Base-by-base conservation (phyloP, 2,888 invertebrate genomes). In the Caenorhabditis plicata region DNA sequence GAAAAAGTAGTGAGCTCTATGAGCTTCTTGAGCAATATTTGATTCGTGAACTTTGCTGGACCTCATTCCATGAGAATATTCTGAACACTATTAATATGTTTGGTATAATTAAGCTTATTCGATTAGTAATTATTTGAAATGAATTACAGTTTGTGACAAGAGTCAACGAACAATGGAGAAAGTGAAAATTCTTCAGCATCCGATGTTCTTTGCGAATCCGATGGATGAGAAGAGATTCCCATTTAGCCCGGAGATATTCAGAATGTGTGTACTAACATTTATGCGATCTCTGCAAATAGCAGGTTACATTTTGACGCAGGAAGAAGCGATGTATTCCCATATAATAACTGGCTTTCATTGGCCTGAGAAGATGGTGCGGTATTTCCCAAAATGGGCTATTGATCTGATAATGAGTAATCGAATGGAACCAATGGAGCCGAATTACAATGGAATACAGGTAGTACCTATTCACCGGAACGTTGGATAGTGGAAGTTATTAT, bases 161-260 rank as follows among this genome's bases (percentile, higher is more conserved):
- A n/a, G n/a, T n/a, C n/a, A n/a, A n/a, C n/a, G n/a, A n/a, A n/a
- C n/a, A n/a, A n/a, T n/a, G n/a, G n/a, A n/a, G n/a, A n/a, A n/a
- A n/a, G n/a, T 31, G 9, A 49, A 60, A 27, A 27, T 25, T 17
- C 8, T 60, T 9, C 8, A 23, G n/a, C 3, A 49, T 38, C 60
- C 60, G 15, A 45, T 31, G 13, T 40, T 41, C 9, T 60, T 60
- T 38, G n/a, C 38, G 4, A n/a, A 13, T 8, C 48, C 52, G 13
- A 33, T 46, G 5, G 63, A 64, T 23, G 25, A 36, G 4, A 43
- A 45, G 25, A 43, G 20, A 4, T 69, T 63, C 22, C 55, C 57
- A n/a, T 45, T 68, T 13, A 70, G 64, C 29, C 73, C 75, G 2
- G 74, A 73, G 47, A 25, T 56, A 11, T 57, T 60, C n/a, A 55